These are phyloP conservation scores for Merluccius polli DNA, from an alignment of 2,797 vertebrate species.

Conservation along the genomic window DNA sequence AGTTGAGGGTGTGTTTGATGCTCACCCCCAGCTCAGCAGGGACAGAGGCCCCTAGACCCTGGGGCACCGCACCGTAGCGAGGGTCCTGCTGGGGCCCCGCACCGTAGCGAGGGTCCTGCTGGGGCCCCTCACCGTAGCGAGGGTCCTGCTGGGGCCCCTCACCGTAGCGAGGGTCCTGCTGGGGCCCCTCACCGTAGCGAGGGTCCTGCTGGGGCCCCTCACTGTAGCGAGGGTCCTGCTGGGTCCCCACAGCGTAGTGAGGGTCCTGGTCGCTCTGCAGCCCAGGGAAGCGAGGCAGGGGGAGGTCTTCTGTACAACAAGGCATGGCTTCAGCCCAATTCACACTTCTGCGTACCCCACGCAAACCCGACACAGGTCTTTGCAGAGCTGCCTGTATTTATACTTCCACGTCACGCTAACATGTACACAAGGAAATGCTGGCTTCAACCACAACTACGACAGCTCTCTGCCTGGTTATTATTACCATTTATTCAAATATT, in stretches of 20 bases:
- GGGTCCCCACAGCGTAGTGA: not conserved
- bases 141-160: slow-evolving; percentile 38
- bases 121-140: slow-evolving; percentile 51
- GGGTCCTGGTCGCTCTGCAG: slow-evolving; percentile 66
- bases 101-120: slow-evolving; percentile 49
- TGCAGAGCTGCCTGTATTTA: not conserved
- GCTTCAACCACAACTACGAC: no score
- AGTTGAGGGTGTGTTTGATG: not conserved
- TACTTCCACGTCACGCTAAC: not conserved
- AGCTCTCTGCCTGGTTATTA: no score
- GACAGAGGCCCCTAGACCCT: slow-evolving; percentile 37
- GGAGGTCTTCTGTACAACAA: slow-evolving; percentile 77
- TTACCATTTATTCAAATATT: no score
- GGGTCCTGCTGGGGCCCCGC: slow-evolving; percentile 65
- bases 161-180: no score
- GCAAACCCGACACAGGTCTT: no score
- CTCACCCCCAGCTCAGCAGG: slow-evolving; percentile 80
- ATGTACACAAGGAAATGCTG: no score
- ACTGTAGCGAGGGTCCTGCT: slow-evolving; percentile 56
- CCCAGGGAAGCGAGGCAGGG: slow-evolving; percentile 84
- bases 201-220: slow-evolving; percentile 62
- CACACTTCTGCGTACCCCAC: no score
- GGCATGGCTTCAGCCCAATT: not conserved
- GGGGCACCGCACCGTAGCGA: slow-evolving; percentile 62
- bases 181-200: slow-evolving; percentile 60